Percentiles rank a stretch among this genome's conserved stretches.
Conservation (phyloP, 2,797 vertebrate genomes). For the Taenioides sp. region DNA sequence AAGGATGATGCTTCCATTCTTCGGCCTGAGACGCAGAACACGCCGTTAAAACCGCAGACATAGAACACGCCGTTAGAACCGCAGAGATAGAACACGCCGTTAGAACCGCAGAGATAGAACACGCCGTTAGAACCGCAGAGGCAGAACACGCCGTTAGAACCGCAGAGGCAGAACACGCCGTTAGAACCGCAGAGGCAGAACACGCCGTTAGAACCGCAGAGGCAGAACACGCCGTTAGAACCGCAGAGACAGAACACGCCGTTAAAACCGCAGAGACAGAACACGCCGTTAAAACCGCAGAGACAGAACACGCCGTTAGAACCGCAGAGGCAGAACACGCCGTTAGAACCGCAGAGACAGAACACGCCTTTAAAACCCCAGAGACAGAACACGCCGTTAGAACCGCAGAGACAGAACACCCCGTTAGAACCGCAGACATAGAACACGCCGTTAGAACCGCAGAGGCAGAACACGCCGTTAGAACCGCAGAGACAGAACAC, state of each 20-base stretch:
- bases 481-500: too few species aligned
- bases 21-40: constrained; percentile 72
- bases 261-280: not conserved
- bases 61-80: not conserved
- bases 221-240: not conserved
- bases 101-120: not conserved
- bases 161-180: too few species aligned
- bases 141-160: not conserved
- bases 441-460: too few species aligned
- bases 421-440: too few species aligned
- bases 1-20: constrained; percentile 89
- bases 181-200: not conserved
- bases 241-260: too few species aligned
- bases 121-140: not conserved
- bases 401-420: too few species aligned
- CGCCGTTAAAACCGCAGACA: not conserved
- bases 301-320: not conserved
- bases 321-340: not conserved
- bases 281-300: not conserved
- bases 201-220: not conserved
- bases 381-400: too few species aligned
- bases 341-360: not conserved
- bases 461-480: too few species aligned
- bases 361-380: too few species aligned
- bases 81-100: not conserved